phyloP scores from a whole-genome alignment of 1,140 invertebrate species.

The Trachymyrmex septentrionalis region DNA sequence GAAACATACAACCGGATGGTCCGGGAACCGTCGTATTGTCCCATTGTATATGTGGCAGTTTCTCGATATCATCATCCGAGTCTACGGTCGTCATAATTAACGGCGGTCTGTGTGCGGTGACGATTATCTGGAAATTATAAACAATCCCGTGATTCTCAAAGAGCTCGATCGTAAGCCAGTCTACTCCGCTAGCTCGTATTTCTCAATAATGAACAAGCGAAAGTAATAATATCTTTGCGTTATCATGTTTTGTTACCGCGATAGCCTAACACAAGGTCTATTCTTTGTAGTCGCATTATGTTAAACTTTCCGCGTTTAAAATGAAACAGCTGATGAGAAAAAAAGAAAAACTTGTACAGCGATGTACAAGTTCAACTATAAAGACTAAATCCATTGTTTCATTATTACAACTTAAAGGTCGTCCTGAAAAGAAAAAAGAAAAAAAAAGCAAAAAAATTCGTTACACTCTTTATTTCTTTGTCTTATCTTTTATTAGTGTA shows the following conservation, averaged over 20 bases:
- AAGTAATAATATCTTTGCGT: neutral
- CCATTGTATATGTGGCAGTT: slow-evolving; percentile 57
- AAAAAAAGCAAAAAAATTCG: no score
- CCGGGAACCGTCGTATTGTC: slow-evolving; percentile 1
- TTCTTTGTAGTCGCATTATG: neutral
- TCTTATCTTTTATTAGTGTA: neutral
- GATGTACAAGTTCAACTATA: neutral
- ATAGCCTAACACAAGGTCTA: neutral
- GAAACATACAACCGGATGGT: slow-evolving; percentile 69
- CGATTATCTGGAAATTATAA: slow-evolving; percentile 71
- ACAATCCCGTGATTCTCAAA: slow-evolving; percentile 49
- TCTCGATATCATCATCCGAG: slow-evolving; percentile 66
- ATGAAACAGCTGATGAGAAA: neutral
- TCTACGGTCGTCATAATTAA: slow-evolving; percentile 72
- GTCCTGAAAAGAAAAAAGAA: neutral
- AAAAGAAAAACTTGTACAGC: no score
- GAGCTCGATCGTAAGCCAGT: neutral
- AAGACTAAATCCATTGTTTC: neutral
- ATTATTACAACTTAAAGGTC: neutral
- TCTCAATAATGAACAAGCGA: neutral
- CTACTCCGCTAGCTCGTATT: neutral
- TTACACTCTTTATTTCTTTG: neutral
- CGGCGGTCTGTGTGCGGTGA: neutral
- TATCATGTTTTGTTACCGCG: neutral
- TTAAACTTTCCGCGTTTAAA: neutral